These are phyloP conservation scores for Cheilosia soror DNA, from an alignment of 2,888 invertebrate genomes.

Conservation along the genomic window DNA sequence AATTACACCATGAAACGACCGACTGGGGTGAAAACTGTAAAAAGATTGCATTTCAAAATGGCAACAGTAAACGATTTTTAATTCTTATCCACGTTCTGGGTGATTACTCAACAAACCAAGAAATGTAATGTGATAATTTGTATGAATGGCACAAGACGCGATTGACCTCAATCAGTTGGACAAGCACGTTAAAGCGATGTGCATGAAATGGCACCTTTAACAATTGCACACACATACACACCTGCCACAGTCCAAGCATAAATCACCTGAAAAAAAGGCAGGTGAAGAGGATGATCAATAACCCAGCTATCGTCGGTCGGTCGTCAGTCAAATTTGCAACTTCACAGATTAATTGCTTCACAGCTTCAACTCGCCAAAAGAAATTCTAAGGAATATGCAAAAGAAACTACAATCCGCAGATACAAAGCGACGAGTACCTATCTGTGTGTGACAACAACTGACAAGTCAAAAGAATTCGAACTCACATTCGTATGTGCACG, in stretches of 20 bases:
- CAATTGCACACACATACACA: constrained; percentile 20
- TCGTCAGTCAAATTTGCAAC: constrained; percentile 57
- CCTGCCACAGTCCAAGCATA: constrained; percentile 1
- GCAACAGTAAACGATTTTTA: constrained; percentile 43
- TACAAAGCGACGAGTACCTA: constrained; percentile 17
- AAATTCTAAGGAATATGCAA: constrained; percentile 65
- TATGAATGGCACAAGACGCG: constrained; percentile 74
- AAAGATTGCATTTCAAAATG: constrained; percentile 3
- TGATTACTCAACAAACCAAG: constrained; percentile 42
- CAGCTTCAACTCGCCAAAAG: constrained; percentile 11
- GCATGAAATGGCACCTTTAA: constrained; percentile 25
- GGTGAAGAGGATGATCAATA: constrained; percentile 46
- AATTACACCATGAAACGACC: background rate
- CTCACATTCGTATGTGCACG: constrained; percentile 45
- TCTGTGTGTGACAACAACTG: constrained; percentile 51
- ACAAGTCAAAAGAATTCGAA: constrained; percentile 63
- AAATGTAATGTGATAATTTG: constrained; percentile 70
- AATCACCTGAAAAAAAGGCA: constrained; percentile 21
- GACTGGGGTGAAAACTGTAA: background rate
- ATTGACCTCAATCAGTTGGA: constrained; percentile 67
- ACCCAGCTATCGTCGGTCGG: constrained; percentile 33
- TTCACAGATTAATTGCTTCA: constrained; percentile 62
- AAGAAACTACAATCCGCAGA: constrained; percentile 44
- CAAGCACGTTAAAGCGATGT: constrained; percentile 5
- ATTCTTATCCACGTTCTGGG: constrained; percentile 54